phyloP scores from a whole-genome alignment of 2,797 vertebrate species.

The Steatocranus sp. region DNA sequence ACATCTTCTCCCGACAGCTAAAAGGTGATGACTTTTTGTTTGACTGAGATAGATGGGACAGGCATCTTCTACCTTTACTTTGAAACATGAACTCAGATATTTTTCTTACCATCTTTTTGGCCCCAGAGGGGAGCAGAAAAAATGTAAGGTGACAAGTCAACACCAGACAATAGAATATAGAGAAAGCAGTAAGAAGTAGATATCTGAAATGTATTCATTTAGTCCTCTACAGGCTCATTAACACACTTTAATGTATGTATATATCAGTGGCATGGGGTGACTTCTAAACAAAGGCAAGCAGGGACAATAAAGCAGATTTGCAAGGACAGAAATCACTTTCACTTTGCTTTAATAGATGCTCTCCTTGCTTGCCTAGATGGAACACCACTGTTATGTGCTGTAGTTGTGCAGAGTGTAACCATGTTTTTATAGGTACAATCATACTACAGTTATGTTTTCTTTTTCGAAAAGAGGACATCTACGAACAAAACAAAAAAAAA shows the following conservation, averaged over 20 bases:
- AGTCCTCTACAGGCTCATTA: background rate
- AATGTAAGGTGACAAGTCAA: background rate
- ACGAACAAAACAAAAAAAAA: background rate
- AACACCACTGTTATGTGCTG: background rate
- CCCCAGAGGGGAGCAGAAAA: background rate
- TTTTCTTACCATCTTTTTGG: background rate
- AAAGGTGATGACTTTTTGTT: background rate
- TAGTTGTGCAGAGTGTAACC: background rate
- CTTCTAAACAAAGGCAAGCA: background rate
- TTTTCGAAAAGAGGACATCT: background rate
- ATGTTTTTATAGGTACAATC: background rate
- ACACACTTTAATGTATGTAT: background rate
- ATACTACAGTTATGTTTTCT: background rate
- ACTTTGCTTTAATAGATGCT: background rate
- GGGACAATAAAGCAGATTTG: background rate
- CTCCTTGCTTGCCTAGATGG: background rate
- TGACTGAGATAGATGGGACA: background rate
- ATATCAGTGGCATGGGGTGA: background rate
- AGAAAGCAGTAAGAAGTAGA: background rate
- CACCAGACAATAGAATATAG: background rate
- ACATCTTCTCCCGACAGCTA: background rate
- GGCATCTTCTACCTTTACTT: background rate
- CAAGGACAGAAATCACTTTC: background rate
- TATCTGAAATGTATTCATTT: background rate
- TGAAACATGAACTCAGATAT: background rate